Conservation (phyloP, 2,797 vertebrate genomes). For the Myripristis jacobus region DNA sequence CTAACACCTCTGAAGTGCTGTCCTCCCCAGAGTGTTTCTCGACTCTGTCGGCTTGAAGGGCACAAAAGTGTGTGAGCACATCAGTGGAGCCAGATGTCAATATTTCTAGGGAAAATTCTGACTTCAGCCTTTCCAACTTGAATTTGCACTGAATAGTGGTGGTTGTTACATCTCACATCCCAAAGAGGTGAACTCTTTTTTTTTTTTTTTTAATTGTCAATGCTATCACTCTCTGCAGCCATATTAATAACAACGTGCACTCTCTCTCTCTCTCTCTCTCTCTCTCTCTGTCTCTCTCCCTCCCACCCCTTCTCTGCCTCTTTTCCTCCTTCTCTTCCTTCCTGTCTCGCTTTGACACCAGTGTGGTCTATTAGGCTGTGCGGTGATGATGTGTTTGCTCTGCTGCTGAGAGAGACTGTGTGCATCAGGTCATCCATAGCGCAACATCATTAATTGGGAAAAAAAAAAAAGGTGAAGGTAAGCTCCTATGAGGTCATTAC, state of each 20-base stretch:
- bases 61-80: conserved; percentile 2
- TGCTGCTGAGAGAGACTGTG: neutral
- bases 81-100: neutral
- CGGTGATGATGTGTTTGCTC: conserved; percentile 7
- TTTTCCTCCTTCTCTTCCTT: conserved; percentile 49
- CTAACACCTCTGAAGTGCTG: conserved; percentile 43
- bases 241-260: neutral
- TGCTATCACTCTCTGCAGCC: conserved; percentile 3
- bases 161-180: neutral
- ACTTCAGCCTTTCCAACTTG: neutral
- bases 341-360: conserved; percentile 22
- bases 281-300: neutral
- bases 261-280: conserved; percentile 2
- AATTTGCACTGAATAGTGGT: neutral
- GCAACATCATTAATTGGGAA: neutral
- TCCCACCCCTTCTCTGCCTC: conserved; percentile 29
- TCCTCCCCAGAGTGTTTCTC: conserved; percentile 27
- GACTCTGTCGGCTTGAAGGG: conserved; percentile 26
- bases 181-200: neutral
- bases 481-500: conserved; percentile 17
- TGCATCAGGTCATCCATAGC: neutral
- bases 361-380: conserved; percentile 21
- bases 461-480: conserved; percentile 62
- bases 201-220: neutral
- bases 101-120: neutral